These are phyloP conservation scores for Malurus cyaneus DNA, from an alignment of 2,113 vertebrate species.

Conservation along the genomic window DNA sequence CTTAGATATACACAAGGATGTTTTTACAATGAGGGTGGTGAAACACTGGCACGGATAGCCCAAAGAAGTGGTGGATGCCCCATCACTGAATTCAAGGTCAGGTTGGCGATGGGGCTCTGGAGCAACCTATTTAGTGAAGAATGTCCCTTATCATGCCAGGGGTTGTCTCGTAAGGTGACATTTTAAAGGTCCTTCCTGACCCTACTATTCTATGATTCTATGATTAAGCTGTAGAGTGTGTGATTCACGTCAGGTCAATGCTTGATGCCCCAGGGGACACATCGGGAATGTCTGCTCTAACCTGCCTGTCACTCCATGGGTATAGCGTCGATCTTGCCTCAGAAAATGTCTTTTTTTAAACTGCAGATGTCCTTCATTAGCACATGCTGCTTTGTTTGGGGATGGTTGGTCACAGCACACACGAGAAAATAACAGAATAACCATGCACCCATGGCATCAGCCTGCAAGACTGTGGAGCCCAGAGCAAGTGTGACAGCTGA, in stretches of 20 bases:
- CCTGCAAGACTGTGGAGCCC: neutral
- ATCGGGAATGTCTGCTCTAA: slow-evolving; percentile 7
- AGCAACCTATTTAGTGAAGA: neutral
- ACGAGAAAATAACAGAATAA: neutral
- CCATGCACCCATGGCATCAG: neutral
- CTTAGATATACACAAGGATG: neutral
- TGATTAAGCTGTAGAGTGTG: neutral
- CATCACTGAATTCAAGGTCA: neutral
- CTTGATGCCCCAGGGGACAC: neutral
- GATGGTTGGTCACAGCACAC: neutral
- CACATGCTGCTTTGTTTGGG: neutral
- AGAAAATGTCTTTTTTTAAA: slow-evolving; percentile 48
- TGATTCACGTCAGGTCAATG: neutral
- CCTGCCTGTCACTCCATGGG: neutral
- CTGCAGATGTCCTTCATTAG: slow-evolving; percentile 50
- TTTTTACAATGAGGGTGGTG: neutral
- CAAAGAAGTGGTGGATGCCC: neutral
- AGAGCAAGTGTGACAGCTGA: neutral
- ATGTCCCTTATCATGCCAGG: neutral
- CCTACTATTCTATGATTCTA: neutral
- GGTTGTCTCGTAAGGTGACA: neutral
- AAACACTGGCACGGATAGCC: neutral
- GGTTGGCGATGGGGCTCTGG: neutral
- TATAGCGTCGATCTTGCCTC: slow-evolving; percentile 11
- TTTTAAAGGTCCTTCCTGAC: neutral